Evolutionary conservation across 2,888 invertebrate genomes (phyloP).

Genomic region (Cephus sareptanus): DNA sequence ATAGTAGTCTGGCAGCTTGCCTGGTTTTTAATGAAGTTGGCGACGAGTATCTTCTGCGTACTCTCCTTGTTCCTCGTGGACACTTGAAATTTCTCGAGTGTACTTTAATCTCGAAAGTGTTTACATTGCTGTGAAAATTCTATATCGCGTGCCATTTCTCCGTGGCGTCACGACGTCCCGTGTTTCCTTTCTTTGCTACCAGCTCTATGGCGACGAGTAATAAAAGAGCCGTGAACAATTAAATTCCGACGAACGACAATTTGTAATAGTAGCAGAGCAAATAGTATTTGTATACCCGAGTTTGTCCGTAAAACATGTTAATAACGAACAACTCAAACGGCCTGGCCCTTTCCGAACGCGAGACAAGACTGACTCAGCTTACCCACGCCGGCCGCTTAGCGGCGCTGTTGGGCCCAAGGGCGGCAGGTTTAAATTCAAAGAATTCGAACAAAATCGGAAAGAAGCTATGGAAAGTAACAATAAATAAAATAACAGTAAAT

Average conservation of each 20-base stretch:
- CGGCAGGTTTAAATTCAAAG: background rate
- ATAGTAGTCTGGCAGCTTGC: background rate
- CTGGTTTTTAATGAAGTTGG: background rate
- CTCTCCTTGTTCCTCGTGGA: background rate
- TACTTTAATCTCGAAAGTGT: slow-evolving; percentile 1
- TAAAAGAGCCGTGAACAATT: too few species aligned
- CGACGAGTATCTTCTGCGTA: slow-evolving; percentile 1
- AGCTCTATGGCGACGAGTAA: too few species aligned
- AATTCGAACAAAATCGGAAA: background rate
- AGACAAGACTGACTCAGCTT: too few species aligned
- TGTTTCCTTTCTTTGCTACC: too few species aligned
- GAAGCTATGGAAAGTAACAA: background rate
- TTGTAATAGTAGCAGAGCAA: too few species aligned
- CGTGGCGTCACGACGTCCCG: background rate
- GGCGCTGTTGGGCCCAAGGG: background rate
- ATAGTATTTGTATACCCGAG: too few species aligned
- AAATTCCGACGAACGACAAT: too few species aligned
- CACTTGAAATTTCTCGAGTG: background rate
- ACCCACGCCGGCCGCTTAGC: background rate
- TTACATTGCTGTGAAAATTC: background rate
- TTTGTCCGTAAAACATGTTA: too few species aligned
- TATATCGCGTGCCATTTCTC: background rate
- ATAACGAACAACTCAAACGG: too few species aligned
- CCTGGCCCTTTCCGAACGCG: too few species aligned
- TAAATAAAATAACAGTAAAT: background rate